A percentile compares a stretch with the other conserved stretches of the same genome.
phyloP scores from a whole-genome alignment of 2,888 invertebrate species.

The Anarsia innoxiella region DNA sequence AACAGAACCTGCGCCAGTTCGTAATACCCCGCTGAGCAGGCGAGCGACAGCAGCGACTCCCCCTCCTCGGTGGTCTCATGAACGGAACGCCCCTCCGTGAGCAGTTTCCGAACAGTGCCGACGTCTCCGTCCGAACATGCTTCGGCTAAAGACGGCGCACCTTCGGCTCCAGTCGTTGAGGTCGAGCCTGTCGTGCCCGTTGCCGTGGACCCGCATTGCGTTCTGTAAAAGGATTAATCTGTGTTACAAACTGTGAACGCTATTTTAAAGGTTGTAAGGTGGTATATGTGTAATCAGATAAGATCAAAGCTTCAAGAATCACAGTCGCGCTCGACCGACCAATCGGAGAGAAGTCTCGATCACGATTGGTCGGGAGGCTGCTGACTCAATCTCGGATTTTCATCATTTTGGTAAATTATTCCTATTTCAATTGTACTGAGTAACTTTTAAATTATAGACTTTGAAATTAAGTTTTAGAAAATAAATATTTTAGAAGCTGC shows the following conservation, averaged over 20 bases:
- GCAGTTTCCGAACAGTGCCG: slow-evolving; percentile 90
- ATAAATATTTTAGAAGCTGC: too few relatives aligned
- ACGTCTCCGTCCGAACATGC: slow-evolving; percentile 97
- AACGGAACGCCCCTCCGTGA: slow-evolving; percentile 94
- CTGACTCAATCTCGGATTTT: slow-evolving; percentile 77
- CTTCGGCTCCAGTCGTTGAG: slow-evolving; percentile 53
- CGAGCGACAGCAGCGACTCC: slow-evolving; percentile 95
- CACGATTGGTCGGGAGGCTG: slow-evolving; percentile 37
- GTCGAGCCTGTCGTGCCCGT: slow-evolving; percentile 49
- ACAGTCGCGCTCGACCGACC: slow-evolving; percentile 52
- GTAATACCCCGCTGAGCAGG: slow-evolving; percentile 98
- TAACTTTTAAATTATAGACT: too few relatives aligned
- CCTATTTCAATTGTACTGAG: too few relatives aligned
- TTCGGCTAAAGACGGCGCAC: slow-evolving; percentile 87
- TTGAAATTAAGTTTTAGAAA: too few relatives aligned
- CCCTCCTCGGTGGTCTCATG: slow-evolving; percentile 98
- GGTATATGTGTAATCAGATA: slow-evolving; percentile 56
- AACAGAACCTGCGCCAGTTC: slow-evolving; percentile 97
- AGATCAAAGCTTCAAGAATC: slow-evolving; percentile 72
- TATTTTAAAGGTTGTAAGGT: too few relatives aligned
- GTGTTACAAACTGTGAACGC: too few relatives aligned
- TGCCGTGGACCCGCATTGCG: slow-evolving; percentile 64
- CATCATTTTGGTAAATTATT: too few relatives aligned
- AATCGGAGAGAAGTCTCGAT: slow-evolving; percentile 40
- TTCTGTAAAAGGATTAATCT: slow-evolving; percentile 29